Evolutionary conservation across 2,113 vertebrate species (phyloP).

Genomic region (Cottus gobio): DNA sequence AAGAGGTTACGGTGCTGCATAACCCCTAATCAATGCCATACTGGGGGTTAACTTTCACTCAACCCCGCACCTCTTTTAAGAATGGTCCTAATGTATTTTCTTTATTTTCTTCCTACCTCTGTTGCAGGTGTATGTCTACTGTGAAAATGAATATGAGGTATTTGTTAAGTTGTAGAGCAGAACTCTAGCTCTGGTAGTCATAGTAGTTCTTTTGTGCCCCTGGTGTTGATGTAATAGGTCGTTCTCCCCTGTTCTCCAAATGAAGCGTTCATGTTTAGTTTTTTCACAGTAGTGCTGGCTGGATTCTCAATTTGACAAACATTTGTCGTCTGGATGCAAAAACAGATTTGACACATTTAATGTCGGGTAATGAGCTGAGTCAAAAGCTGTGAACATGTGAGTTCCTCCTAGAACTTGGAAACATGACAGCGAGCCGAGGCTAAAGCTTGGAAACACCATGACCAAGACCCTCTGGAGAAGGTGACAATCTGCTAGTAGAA

Average conservation of each 20-base stretch:
- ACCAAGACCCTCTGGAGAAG: conserved; percentile 23
- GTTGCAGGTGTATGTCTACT: conserved; percentile 32
- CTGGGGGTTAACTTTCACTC: conserved; percentile 38
- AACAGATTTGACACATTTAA: conserved; percentile 12
- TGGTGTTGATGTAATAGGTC: not conserved
- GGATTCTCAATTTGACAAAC: conserved; percentile 4
- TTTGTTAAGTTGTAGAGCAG: conserved; percentile 31
- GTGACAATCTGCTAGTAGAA: conserved; percentile 17
- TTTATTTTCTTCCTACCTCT: conserved; percentile 3
- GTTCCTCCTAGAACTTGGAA: conserved; percentile 18
- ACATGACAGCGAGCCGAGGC: not conserved
- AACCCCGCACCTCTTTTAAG: conserved; percentile 10
- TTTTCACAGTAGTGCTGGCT: not conserved
- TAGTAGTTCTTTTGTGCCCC: conserved; percentile 17
- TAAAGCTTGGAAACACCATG: conserved; percentile 6
- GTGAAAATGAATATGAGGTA: conserved; percentile 54
- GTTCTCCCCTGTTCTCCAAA: not conserved
- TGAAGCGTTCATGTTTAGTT: not conserved
- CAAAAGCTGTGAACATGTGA: conserved; percentile 22
- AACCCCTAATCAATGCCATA: conserved; percentile 69
- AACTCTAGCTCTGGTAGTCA: not conserved
- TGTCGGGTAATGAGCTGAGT: conserved; percentile 21
- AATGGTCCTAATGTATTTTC: conserved; percentile 8
- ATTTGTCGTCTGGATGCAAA: not conserved
- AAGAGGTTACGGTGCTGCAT: conserved; percentile 63